A percentile compares a stretch with the other conserved stretches of the same genome.
phyloP scores from a whole-genome alignment of 2,113 vertebrate genomes.

The Psammodynastes pulverulentus region DNA sequence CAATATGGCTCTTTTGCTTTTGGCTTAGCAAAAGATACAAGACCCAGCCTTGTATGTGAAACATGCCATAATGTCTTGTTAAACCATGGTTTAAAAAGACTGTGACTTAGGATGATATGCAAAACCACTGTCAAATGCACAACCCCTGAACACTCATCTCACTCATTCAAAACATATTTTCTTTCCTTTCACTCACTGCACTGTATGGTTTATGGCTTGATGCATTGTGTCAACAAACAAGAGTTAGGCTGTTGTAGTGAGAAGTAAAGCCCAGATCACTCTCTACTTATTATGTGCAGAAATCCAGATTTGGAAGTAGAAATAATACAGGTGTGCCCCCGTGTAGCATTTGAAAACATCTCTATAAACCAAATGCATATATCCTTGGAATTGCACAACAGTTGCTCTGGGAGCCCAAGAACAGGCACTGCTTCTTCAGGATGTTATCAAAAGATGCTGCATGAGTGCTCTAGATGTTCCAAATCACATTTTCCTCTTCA shows the following conservation, averaged over 20 bases:
- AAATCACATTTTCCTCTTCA: background rate
- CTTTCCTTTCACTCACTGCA: background rate
- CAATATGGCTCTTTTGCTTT: background rate
- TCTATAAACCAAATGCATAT: background rate
- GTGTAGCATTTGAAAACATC: background rate
- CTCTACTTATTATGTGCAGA: background rate
- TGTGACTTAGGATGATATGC: background rate
- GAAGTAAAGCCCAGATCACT: background rate
- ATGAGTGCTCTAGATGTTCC: background rate
- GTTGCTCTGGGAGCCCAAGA: background rate
- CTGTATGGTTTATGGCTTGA: background rate
- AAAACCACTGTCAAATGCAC: background rate
- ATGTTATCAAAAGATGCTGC: background rate
- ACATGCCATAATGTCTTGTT: background rate
- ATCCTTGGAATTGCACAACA: background rate
- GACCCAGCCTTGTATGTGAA: background rate
- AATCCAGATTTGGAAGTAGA: background rate
- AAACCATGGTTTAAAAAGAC: background rate
- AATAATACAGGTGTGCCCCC: background rate
- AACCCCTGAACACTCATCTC: background rate
- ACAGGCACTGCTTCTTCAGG: background rate
- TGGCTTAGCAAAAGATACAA: background rate
- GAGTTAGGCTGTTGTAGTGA: background rate
- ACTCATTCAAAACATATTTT: background rate
- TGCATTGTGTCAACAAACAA: background rate